Base-by-base conservation (phyloP, 2,797 vertebrate genomes). In the Cryptoprocta ferox region DNA sequence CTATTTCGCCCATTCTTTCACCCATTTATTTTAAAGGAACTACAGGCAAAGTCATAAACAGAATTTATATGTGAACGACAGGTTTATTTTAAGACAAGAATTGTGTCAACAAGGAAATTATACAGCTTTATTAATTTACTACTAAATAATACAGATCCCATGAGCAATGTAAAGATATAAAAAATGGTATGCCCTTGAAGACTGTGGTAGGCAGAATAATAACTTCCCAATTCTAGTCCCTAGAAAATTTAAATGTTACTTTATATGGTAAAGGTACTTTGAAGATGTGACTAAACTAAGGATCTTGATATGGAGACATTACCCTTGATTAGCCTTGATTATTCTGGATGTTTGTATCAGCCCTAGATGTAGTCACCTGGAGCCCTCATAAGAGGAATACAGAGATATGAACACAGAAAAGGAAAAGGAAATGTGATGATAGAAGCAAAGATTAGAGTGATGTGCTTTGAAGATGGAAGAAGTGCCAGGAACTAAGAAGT, bases 1-100 rank as follows among this genome's bases (percentile, higher is more conserved):
- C 13, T 65, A 28, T 75, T 75, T 75, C 26, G 45, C 14, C 39
- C 14, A 30, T 45, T 73, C 71, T 6, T 73, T 42, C 16, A 66
- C 13, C 3, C 14, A 42, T 65, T 32, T 90, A 53, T 50, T 48
- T 30, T 26, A 3, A 87, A 30, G 79, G 79, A 84, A 48, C 6
- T 39, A 59, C 16, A 63, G 9, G 42, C 42, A 71, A 91, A 73
- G 35, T 70, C 78, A 91, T 87, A 53, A 83, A 8, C 12, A 91
- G 50, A 85, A 88, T 35, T 19, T 71, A 39, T 66, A 1, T 79
- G 16, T 59, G 86, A 19, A n/a, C 5, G 88, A 35, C n/a, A 61
- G 14, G 6, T 95, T 92, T 92, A 26, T 71, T 95, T 96, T 75
- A 90, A 85, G 66, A 30, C 6, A 85, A 79, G 28, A 81, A 66